Conservation (phyloP, 2,113 vertebrate species). For the Miniopterus natalensis region DNA sequence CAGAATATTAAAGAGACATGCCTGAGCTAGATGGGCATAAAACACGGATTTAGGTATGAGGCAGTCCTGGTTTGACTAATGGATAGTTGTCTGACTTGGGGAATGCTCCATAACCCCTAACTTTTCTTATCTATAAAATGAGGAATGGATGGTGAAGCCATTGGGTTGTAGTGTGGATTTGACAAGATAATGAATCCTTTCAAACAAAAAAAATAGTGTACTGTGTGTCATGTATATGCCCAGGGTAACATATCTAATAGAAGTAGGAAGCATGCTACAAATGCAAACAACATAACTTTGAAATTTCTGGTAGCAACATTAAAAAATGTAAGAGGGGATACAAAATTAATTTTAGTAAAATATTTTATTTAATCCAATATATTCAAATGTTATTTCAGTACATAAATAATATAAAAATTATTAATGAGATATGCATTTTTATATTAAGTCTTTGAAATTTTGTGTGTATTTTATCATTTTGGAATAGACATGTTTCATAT, state of each 20-base stretch:
- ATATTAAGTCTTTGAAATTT: neutral
- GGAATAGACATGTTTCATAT: neutral
- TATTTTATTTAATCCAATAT: neutral
- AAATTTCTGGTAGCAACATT: neutral
- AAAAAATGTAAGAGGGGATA: neutral
- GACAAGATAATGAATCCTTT: conserved; percentile 15
- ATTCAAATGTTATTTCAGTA: neutral
- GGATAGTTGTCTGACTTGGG: neutral
- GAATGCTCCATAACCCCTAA: neutral
- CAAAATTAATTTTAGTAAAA: conserved; percentile 12
- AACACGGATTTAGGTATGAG: neutral
- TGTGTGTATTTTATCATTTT: neutral
- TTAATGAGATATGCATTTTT: neutral
- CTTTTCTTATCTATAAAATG: neutral
- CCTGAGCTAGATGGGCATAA: neutral
- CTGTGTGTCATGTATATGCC: neutral
- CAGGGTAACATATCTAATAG: neutral
- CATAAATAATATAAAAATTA: neutral
- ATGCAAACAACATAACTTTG: neutral
- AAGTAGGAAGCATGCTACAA: neutral
- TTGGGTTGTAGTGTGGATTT: neutral
- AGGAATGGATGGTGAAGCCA: neutral
- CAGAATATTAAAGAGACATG: neutral
- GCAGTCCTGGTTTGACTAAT: neutral
- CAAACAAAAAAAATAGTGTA: neutral